Base-by-base conservation (phyloP, 2,113 vertebrate species). In the Tenebrosternarchus preto region DNA sequence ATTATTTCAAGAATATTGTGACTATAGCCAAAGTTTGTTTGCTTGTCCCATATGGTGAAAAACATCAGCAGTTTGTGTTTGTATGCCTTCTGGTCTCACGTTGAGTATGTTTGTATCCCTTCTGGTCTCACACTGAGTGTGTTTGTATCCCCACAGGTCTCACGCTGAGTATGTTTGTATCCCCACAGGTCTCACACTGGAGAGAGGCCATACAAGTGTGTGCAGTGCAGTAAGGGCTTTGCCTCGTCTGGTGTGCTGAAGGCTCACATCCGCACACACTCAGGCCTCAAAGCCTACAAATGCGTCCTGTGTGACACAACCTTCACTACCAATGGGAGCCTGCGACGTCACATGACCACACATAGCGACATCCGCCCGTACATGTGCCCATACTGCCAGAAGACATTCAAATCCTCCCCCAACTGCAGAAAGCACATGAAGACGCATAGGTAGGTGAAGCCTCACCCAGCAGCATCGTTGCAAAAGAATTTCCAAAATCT, bases 401-500 rank as follows among this genome's bases (percentile, higher is more conserved):
- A 98, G 85, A 99, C 98, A 1, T 99, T 99, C 87, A 99, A 99
- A 93, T 99, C 97, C 0, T 96, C 96, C 0, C 93, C 98, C 7
- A 99, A 98, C 85, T 99, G 98, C 90, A 96, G 97, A 88, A 99
- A 99, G 81, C 98, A 99, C 91, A 99, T 99, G 97, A 99, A 98
- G 88, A 99, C 97, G 5, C 98, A 99, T 73, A 96, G 97, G 98
- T 95, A 75, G 20, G 88, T 8, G n/a, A 31, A 68, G 7, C 20
- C 27, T 1, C 63, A 5, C 12, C 5, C 29, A 15, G 11, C 43
- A 50, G 43, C 43, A 50, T 50, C 43, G 11, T 43, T n/a, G n/a
- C n/a, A n/a, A n/a, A n/a, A n/a, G n/a, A n/a, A n/a, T n/a, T n/a
- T n/a, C n/a, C n/a, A n/a, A n/a, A n/a, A n/a, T n/a, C n/a, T n/a